A percentile compares a stretch with the other conserved stretches of the same genome.
phyloP scores from a whole-genome alignment of 2,888 invertebrate species.

The Agonopterix subpropinquella region DNA sequence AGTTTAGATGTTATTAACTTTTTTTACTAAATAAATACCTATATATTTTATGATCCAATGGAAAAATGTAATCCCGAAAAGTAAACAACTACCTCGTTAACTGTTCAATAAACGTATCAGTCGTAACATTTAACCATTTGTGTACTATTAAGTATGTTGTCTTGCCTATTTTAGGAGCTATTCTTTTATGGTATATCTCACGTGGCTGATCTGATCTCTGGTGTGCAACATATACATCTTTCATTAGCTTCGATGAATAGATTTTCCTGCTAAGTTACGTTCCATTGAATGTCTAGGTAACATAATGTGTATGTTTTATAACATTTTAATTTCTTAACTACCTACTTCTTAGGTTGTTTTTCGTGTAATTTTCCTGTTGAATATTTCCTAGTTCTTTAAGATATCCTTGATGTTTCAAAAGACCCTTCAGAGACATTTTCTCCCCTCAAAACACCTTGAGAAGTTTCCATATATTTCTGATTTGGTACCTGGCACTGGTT shows the following conservation, averaged over 20 bases:
- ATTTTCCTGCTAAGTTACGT: slow-evolving; percentile 10
- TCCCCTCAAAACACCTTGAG: slow-evolving; percentile 22
- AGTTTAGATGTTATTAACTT: not conserved
- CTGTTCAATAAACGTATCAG: slow-evolving; percentile 17
- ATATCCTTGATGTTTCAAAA: not conserved
- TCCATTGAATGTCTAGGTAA: too few species aligned
- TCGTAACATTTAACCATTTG: slow-evolving; percentile 5
- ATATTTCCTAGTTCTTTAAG: not conserved
- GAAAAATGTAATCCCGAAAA: not conserved
- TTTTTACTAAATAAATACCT: not conserved
- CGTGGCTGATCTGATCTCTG: slow-evolving; percentile 3
- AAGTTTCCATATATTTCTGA: slow-evolving; percentile 19
- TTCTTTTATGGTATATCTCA: slow-evolving; percentile 4
- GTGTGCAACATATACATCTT: slow-evolving; percentile 9
- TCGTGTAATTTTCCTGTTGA: not conserved
- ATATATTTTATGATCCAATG: not conserved
- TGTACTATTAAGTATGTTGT: not conserved
- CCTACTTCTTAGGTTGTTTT: too few species aligned
- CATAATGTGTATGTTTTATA: too few species aligned
- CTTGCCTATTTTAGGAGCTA: not conserved
- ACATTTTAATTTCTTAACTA: too few species aligned
- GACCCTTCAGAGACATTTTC: not conserved
- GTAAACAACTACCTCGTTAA: slow-evolving; percentile 9
- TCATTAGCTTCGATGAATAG: slow-evolving; percentile 8
- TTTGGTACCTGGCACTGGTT: slow-evolving; percentile 45